phyloP scores from a whole-genome alignment of 2,888 invertebrate species.

The Hymenopus coronatus region DNA sequence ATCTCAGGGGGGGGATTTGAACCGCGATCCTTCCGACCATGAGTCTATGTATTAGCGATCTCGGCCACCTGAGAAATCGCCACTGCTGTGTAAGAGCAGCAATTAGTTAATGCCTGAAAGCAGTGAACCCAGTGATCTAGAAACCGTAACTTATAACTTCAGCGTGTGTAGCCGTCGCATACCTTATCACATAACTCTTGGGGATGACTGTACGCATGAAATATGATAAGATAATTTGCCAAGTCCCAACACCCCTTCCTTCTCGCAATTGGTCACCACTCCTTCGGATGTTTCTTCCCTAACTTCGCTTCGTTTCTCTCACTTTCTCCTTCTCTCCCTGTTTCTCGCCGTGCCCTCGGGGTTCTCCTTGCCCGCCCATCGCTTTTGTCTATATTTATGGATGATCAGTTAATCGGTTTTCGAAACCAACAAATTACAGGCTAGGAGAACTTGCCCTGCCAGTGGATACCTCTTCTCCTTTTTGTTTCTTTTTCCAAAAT shows the following conservation, averaged over 20 bases:
- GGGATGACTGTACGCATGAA: background rate
- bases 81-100: background rate
- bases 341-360: background rate
- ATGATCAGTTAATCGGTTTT: conserved; percentile 1
- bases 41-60: no score
- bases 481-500: background rate
- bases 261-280: background rate
- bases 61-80: no score
- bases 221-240: conserved; percentile 5
- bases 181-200: background rate
- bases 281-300: background rate
- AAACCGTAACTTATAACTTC: background rate
- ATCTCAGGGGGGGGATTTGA: no score
- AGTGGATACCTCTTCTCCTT: background rate
- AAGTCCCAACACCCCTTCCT: background rate
- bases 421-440: conserved; percentile 11
- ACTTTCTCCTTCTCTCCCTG: background rate
- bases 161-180: background rate
- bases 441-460: background rate
- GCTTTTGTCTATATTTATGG: conserved; percentile 4
- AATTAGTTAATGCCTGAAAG: background rate
- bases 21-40: no score
- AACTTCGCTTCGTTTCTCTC: background rate
- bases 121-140: background rate
- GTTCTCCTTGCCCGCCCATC: background rate